Evolutionary conservation across 2,113 vertebrate species (phyloP).

Genomic region (Charadrius vociferus): DNA sequence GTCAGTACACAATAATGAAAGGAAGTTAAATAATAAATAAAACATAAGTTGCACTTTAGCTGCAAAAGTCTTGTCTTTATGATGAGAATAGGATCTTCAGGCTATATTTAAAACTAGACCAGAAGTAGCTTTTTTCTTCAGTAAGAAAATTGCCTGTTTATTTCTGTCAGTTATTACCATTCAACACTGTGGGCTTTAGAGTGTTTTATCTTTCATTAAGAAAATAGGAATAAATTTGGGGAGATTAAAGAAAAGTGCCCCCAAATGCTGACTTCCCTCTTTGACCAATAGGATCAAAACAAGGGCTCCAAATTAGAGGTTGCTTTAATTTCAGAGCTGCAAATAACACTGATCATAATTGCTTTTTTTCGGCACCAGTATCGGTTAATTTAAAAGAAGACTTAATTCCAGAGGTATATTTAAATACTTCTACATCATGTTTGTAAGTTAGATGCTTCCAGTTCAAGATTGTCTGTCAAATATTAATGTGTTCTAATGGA

Average conservation of each 20-base stretch:
- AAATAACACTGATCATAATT: neutral
- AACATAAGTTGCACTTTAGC: conserved; percentile 40
- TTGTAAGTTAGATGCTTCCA: conserved; percentile 61
- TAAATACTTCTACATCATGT: conserved; percentile 51
- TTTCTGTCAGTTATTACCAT: neutral
- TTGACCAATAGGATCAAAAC: neutral
- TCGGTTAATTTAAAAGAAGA: neutral
- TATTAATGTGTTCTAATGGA: conserved; percentile 81
- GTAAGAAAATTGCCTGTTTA: neutral
- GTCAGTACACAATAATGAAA: conserved; percentile 45
- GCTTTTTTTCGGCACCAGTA: neutral
- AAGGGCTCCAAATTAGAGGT: neutral
- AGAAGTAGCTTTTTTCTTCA: neutral
- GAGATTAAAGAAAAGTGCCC: neutral
- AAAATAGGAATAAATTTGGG: neutral
- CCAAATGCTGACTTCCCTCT: neutral
- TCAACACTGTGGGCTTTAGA: neutral
- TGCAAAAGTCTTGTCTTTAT: conserved; percentile 44
- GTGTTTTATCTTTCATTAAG: neutral
- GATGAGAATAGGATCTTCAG: conserved; percentile 29
- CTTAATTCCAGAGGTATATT: conserved; percentile 5
- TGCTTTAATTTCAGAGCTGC: neutral
- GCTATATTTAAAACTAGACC: conserved; percentile 23
- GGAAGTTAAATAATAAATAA: conserved; percentile 67
- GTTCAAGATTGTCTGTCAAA: conserved; percentile 73